A percentile compares a stretch with the other conserved stretches of the same genome.
Evolutionary conservation across 2,797 vertebrate species (phyloP).

Genomic region (Salmo trutta): DNA sequence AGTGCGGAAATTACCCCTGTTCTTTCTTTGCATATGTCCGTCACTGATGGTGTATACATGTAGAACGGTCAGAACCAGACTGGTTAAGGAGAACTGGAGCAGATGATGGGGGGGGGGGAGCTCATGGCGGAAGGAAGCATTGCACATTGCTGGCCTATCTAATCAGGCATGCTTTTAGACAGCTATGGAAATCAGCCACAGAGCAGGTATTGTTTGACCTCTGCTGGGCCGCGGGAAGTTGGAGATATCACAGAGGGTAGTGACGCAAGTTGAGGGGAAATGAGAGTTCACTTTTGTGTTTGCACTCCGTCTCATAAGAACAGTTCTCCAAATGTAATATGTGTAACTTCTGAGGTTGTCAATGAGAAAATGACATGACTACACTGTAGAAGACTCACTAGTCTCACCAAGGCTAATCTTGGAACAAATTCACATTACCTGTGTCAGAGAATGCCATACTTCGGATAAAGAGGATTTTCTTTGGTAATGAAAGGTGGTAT

Average conservation of each 20-base stretch:
- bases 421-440: neutral
- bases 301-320: neutral
- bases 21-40: slow-evolving; percentile 1
- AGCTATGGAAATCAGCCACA: slow-evolving; percentile 13
- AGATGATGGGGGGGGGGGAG: neutral
- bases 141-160: neutral
- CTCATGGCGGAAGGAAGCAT: neutral
- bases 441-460: neutral
- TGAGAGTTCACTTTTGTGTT: neutral
- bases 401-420: neutral
- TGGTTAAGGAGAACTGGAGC: neutral
- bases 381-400: neutral
- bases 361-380: neutral
- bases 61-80: slow-evolving; percentile 7
- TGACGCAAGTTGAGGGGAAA: neutral
- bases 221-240: slow-evolving; percentile 1
- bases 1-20: slow-evolving; percentile 7
- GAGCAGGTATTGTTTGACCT: slow-evolving; percentile 7
- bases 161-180: slow-evolving; percentile 6
- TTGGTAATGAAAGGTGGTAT: neutral
- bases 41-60: neutral
- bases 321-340: neutral
- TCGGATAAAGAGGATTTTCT: neutral
- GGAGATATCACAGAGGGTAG: neutral
- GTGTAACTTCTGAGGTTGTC: neutral